phyloP scores from a whole-genome alignment of 2,797 vertebrate species.

The Argentina silus region DNA sequence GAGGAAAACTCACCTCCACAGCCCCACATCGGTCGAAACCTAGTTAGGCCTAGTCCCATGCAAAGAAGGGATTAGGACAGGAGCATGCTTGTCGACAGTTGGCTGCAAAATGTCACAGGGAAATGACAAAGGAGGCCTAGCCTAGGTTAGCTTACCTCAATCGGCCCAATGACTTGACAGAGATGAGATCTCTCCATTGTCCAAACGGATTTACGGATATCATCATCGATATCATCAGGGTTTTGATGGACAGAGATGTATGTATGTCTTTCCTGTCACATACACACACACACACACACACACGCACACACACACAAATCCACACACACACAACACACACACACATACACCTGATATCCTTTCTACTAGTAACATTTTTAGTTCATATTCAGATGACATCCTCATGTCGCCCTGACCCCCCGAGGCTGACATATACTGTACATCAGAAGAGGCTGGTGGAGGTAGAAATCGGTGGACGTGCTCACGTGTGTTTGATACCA shows the following conservation, averaged over 20 bases:
- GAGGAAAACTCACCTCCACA: not conserved
- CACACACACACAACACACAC: not conserved
- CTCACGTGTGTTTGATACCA: too few species aligned
- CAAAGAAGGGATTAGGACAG: not conserved
- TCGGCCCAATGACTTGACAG: not conserved
- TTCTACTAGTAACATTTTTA: not conserved
- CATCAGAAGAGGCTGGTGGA: too few species aligned
- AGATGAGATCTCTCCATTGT: not conserved
- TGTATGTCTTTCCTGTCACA: too few species aligned
- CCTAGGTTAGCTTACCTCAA: not conserved
- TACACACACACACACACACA: too few species aligned
- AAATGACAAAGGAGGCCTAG: not conserved
- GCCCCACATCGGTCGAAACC: not conserved
- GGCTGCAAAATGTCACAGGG: constrained; percentile 12
- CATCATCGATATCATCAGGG: too few species aligned
- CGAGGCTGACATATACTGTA: too few species aligned
- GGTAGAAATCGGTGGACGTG: too few species aligned
- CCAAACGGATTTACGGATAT: not conserved
- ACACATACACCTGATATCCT: not conserved
- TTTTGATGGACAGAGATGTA: too few species aligned
- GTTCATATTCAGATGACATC: not conserved
- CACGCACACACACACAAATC: too few species aligned
- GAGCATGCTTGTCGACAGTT: not conserved
- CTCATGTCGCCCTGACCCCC: not conserved
- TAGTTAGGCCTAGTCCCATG: not conserved